A percentile compares a stretch with the other conserved stretches of the same genome.
phyloP scores from a whole-genome alignment of 2,113 vertebrate species.

The Bubo blakistoni region DNA sequence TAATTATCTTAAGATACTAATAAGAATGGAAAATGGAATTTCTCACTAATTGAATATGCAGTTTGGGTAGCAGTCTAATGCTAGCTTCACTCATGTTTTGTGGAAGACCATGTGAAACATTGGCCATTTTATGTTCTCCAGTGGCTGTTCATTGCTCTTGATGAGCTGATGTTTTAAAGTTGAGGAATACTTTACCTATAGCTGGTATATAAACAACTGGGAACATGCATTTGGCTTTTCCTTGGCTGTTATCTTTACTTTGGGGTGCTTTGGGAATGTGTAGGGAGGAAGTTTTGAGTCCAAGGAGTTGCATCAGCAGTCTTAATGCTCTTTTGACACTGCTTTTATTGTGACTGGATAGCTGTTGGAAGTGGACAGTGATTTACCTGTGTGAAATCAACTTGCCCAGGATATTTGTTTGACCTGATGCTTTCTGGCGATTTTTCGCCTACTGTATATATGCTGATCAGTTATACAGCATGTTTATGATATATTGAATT shows the following conservation, averaged over 20 bases:
- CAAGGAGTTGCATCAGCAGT: neutral
- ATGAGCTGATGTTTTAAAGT: neutral
- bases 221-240: neutral
- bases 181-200: neutral
- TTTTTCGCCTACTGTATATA: neutral
- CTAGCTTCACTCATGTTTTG: neutral
- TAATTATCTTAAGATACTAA: neutral
- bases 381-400: neutral
- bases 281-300: neutral
- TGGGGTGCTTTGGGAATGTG: neutral
- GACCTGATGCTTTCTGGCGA: neutral
- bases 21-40: neutral
- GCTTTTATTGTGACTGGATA: neutral
- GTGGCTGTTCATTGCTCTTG: neutral
- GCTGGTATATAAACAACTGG: neutral
- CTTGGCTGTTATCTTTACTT: neutral
- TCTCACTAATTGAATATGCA: neutral
- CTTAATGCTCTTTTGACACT: neutral
- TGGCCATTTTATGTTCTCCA: neutral
- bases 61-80: neutral
- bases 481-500: neutral
- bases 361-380: neutral
- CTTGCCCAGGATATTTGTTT: neutral
- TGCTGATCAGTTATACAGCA: neutral
- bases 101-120: neutral